Evolutionary conservation across 2,888 invertebrate species (phyloP).

Genomic region (Troides aeacus): DNA sequence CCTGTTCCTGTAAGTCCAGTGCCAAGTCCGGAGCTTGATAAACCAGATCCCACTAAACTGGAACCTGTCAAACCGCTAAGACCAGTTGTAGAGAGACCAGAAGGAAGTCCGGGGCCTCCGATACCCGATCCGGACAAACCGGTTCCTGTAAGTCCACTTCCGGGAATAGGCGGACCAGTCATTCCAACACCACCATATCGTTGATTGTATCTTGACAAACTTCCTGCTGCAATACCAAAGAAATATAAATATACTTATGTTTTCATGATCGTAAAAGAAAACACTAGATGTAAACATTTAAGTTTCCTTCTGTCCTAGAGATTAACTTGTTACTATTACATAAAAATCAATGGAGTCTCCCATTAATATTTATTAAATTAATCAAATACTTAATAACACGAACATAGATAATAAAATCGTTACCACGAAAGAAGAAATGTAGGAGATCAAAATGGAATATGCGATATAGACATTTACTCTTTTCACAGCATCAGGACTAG

Average conservation of each 20-base stretch:
- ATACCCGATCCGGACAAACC: slow-evolving; percentile 49
- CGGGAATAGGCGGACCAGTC: slow-evolving; percentile 50
- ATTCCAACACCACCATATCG: slow-evolving; percentile 78
- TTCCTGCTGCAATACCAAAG: slow-evolving; percentile 64
- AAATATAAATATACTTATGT: neutral
- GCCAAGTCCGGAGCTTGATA: slow-evolving; percentile 65
- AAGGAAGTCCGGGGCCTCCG: slow-evolving; percentile 60
- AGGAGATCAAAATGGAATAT: too few relatives aligned
- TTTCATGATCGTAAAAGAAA: neutral
- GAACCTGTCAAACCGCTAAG: slow-evolving; percentile 73
- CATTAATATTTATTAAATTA: too few relatives aligned
- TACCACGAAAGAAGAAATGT: too few relatives aligned
- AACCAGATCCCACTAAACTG: slow-evolving; percentile 64
- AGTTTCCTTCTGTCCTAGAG: too few relatives aligned
- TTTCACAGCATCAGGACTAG: too few relatives aligned
- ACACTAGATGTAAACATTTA: too few relatives aligned
- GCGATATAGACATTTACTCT: too few relatives aligned
- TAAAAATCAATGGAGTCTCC: too few relatives aligned
- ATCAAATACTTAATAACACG: too few relatives aligned
- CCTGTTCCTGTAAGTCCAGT: slow-evolving; percentile 64
- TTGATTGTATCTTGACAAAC: slow-evolving; percentile 82
- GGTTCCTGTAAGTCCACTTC: slow-evolving; percentile 52
- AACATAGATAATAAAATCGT: too few relatives aligned
- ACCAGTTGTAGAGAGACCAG: slow-evolving; percentile 69
- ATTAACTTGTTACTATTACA: too few relatives aligned